Evolutionary conservation across 2,797 vertebrate species (phyloP), one percentile per base, ranked within the genome.

Genomic region (Gymnocypris eckloni): DNA sequence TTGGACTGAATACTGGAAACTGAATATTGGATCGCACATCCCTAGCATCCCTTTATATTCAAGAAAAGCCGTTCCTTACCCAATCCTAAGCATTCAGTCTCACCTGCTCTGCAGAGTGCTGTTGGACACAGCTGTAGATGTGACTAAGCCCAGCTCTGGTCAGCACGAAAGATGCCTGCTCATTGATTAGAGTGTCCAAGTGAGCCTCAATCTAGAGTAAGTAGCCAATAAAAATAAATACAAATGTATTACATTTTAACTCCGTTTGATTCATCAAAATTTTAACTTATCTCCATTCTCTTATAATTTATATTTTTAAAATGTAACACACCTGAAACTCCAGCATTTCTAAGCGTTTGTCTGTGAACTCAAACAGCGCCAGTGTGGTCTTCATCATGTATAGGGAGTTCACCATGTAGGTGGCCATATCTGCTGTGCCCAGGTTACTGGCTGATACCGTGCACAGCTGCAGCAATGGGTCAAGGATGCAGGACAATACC

Each of bases 321-420:
- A 16, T 76, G 48, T 39, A 50, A 33, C 71, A 90, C 91, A 98
- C 98, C 97, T 99, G 98, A 92, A 98, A 99, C 90, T 99, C 98
- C 1, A 99, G 96, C 97, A 99, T 99, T 94, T 99, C 98, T 20
- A 99, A 96, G 85, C 98, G 96, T 90, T 97, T 98, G 92, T 99
- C 98, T 1, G 98, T 99, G 93, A 99, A 99, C 91, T 99, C 98
- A 91, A 99, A 99, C 67, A 99, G 94, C 83, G 98, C 97, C 91
- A 99, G 90, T 0, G 98, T 98, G 54, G 98, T 99, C 93, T 95
- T 99, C 98, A 99, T 99, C 93, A 99, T 97, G 72, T 99, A 97
- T 7, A 99, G 95, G 0, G 97, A 99, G 93, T 99, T 99, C 82
- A 99, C 98, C 98, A 99, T 98, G 95, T 98, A 99, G 18, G 97